Evolutionary conservation across 2,797 vertebrate genomes (phyloP).

Genomic region (Rhinogobio ventralis): DNA sequence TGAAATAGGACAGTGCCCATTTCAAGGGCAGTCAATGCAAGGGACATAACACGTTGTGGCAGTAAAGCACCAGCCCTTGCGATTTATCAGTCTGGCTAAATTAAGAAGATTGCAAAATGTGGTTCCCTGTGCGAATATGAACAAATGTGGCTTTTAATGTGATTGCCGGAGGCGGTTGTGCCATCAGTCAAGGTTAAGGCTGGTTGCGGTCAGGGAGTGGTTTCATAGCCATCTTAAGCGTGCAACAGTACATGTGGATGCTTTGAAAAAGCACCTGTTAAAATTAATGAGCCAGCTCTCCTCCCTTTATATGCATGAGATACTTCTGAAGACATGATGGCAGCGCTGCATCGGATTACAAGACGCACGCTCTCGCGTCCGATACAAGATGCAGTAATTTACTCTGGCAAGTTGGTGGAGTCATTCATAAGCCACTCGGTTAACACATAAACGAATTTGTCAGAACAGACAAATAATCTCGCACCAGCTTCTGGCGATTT

Average conservation of each 20-base stretch:
- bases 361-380: not conserved
- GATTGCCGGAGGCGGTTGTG: conserved; percentile 69
- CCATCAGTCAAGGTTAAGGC: conserved; percentile 73
- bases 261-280: conserved; percentile 59
- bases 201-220: conserved; percentile 46
- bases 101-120: conserved; percentile 73
- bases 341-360: conserved; percentile 10
- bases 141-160: conserved; percentile 74
- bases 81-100: conserved; percentile 74
- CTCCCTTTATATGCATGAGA: conserved; percentile 49
- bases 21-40: conserved; percentile 49
- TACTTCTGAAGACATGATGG: conserved; percentile 38
- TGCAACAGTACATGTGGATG: conserved; percentile 47
- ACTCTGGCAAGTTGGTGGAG: conserved; percentile 34
- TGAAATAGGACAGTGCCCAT: conserved; percentile 29
- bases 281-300: conserved; percentile 38
- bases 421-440: conserved; percentile 44
- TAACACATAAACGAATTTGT: conserved; percentile 52
- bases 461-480: conserved; percentile 54
- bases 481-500: conserved; percentile 41
- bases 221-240: conserved; percentile 61
- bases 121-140: conserved; percentile 68
- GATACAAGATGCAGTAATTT: conserved; percentile 27
- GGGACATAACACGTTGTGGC: conserved; percentile 32
- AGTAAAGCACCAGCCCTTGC: conserved; percentile 39